phyloP scores from a whole-genome alignment of 2,888 invertebrate genomes.

The Drosophila formosana region DNA sequence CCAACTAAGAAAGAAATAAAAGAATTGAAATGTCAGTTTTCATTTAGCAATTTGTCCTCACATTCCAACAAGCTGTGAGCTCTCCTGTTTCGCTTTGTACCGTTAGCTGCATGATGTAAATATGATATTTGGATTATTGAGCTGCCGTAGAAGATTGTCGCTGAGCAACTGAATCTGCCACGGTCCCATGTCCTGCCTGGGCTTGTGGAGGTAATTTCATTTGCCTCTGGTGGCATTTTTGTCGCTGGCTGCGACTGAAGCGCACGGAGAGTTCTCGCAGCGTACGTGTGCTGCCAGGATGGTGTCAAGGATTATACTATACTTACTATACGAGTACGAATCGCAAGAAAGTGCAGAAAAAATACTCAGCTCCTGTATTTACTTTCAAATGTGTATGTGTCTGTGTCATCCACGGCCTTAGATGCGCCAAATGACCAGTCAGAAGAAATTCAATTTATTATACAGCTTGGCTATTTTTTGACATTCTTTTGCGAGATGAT shows the following conservation, averaged over 20 bases:
- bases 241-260: conserved; percentile 50
- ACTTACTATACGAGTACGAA: not conserved
- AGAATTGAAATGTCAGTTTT: conserved; percentile 70
- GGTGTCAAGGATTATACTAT: conserved; percentile 34
- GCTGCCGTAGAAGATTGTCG: conserved; percentile 52
- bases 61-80: conserved; percentile 34
- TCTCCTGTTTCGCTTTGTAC: conserved; percentile 30
- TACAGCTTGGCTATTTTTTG: conserved; percentile 66
- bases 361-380: conserved; percentile 25
- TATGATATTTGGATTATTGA: conserved; percentile 78
- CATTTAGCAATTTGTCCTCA: conserved; percentile 48
- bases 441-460: conserved; percentile 78
- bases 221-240: conserved; percentile 76
- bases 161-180: conserved; percentile 10
- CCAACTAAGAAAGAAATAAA: conserved; percentile 29
- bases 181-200: conserved; percentile 32
- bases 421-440: conserved; percentile 70
- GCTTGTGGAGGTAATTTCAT: conserved; percentile 64
- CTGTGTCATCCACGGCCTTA: conserved; percentile 58
- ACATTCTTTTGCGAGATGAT: conserved; percentile 52
- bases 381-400: conserved; percentile 61
- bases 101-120: conserved; percentile 67
- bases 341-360: conserved; percentile 12
- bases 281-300: conserved; percentile 63
- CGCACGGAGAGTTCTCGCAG: conserved; percentile 44